Evolutionary conservation across 2,888 invertebrate genomes (phyloP).

Genomic region (Lepidocyrtinus sp.): DNA sequence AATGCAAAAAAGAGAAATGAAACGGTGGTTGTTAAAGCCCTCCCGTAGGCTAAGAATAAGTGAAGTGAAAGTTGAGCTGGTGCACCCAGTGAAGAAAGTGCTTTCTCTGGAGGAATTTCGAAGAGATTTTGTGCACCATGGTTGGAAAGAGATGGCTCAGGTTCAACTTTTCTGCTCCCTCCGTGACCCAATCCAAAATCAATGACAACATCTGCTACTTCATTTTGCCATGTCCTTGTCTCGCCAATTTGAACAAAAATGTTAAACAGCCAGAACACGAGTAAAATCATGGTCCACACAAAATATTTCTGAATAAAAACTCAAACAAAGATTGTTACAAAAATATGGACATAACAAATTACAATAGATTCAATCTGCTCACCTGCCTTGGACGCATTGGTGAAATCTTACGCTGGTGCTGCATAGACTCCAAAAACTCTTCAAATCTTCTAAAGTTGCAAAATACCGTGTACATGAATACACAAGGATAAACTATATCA

Average conservation of each 20-base stretch:
- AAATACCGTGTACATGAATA: constrained; percentile 7
- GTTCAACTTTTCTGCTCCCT: too few species aligned
- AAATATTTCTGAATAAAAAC: too few species aligned
- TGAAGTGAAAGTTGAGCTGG: background rate
- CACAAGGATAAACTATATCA: background rate
- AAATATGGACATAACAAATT: constrained; percentile 11
- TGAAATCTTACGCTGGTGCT: background rate
- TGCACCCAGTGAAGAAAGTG: constrained; percentile 4
- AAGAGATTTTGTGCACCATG: too few species aligned
- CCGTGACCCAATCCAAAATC: background rate
- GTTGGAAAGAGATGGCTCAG: too few species aligned
- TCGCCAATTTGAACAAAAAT: constrained; percentile 16
- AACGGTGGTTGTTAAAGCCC: background rate
- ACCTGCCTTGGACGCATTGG: background rate
- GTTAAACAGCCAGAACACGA: background rate
- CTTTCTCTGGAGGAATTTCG: too few species aligned
- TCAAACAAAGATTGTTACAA: background rate
- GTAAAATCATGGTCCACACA: too few species aligned
- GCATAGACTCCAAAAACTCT: background rate
- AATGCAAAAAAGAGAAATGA: constrained; percentile 11
- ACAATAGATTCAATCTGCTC: background rate
- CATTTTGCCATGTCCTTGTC: background rate
- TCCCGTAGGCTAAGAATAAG: background rate
- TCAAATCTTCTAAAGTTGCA: constrained; percentile 19
- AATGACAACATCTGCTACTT: background rate